Evolutionary conservation across 2,888 invertebrate genomes (phyloP).

Genomic region (Laothoe populi): DNA sequence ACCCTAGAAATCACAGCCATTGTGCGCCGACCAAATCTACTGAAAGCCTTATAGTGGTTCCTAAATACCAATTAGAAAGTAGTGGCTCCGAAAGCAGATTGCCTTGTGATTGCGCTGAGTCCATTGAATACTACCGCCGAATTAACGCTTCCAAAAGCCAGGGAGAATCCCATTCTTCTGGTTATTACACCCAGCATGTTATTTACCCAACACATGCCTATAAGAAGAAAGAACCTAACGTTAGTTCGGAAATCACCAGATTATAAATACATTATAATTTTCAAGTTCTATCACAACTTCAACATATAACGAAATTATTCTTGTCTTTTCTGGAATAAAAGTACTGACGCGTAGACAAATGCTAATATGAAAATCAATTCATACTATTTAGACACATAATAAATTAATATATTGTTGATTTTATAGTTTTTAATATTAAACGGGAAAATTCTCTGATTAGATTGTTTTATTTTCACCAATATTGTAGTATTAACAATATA

Average conservation of each 20-base stretch:
- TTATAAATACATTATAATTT: conserved; percentile 62
- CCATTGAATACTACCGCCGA: conserved; percentile 71
- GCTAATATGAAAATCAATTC: conserved; percentile 7
- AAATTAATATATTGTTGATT: conserved; percentile 38
- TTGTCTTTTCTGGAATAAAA: background rate
- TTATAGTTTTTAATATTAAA: conserved; percentile 59
- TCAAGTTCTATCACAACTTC: background rate
- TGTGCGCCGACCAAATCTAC: conserved; percentile 91
- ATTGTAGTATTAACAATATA: too few species aligned
- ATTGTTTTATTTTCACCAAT: conserved; percentile 38
- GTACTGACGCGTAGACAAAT: conserved; percentile 13
- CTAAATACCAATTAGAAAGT: conserved; percentile 86
- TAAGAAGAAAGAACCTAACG: conserved; percentile 81
- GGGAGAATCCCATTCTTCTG: conserved; percentile 60
- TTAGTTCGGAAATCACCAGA: conserved; percentile 89
- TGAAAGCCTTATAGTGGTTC: conserved; percentile 89
- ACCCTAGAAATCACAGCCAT: conserved; percentile 78
- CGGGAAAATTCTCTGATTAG: conserved; percentile 10
- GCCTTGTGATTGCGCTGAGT: conserved; percentile 89
- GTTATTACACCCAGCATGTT: conserved; percentile 77
- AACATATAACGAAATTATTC: background rate
- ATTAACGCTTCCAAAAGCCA: conserved; percentile 63
- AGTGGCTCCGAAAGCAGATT: conserved; percentile 88
- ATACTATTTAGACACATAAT: conserved; percentile 29
- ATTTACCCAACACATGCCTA: conserved; percentile 79